These are phyloP conservation scores for Pteropus alecto DNA, from an alignment of 2,113 vertebrate genomes.

Conservation along the genomic window DNA sequence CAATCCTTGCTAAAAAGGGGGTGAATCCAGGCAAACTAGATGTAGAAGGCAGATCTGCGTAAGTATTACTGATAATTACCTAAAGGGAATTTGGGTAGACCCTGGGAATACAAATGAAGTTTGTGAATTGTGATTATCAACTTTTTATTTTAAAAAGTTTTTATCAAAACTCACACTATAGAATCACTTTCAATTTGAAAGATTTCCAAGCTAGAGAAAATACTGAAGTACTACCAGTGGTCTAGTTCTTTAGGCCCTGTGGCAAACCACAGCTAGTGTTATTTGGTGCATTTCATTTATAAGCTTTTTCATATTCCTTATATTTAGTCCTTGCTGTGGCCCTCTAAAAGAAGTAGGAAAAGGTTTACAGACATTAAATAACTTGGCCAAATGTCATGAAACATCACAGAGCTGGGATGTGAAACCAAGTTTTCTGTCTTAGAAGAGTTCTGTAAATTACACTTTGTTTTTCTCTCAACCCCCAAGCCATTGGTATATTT, in stretches of 20 bases:
- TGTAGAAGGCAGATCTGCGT: conserved; percentile 96
- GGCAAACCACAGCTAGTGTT: not conserved
- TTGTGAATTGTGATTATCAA: not conserved
- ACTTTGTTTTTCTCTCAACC: not conserved
- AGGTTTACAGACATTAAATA: not conserved
- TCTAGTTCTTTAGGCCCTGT: not conserved
- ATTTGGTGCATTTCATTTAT: not conserved
- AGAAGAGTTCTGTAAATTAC: not conserved
- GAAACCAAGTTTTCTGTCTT: not conserved
- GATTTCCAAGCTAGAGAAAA: not conserved
- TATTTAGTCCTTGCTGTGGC: not conserved
- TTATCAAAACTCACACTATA: not conserved
- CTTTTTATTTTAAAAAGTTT: not conserved
- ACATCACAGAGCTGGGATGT: not conserved
- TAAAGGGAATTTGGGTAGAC: not conserved
- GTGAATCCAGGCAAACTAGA: conserved; percentile 94
- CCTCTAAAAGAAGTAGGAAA: not conserved
- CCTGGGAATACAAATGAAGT: not conserved
- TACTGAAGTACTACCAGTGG: not conserved
- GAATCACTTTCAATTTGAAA: not conserved
- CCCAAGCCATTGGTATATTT: not conserved
- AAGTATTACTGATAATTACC: conserved; percentile 80
- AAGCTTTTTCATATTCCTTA: not conserved
- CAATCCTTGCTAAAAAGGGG: conserved; percentile 94
- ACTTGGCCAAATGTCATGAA: not conserved